Evolutionary conservation across 1,140 invertebrate genomes (phyloP).

Genomic region (Leucophenga varia): DNA sequence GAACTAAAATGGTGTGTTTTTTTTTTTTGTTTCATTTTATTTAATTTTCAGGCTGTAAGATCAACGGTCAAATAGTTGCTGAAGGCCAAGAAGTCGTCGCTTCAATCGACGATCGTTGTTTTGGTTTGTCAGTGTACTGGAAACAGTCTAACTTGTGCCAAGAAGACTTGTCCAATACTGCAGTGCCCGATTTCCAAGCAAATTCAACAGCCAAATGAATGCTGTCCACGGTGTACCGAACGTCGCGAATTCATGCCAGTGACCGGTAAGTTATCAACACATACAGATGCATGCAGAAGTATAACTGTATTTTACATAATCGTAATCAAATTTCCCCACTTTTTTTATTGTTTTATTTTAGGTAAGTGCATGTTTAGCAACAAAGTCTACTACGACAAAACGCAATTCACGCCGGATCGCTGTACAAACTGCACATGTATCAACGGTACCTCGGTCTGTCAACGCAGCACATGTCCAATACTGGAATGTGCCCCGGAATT

Average conservation of each 20-base stretch:
- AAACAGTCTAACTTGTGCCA: conserved; percentile 76
- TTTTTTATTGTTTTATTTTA: conserved; percentile 31
- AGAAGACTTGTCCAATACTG: conserved; percentile 81
- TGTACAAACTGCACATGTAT: conserved; percentile 82
- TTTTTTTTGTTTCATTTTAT: conserved; percentile 5
- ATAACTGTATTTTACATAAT: background rate
- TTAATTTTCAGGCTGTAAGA: conserved; percentile 67
- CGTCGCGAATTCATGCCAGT: conserved; percentile 59
- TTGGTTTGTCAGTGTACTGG: conserved; percentile 79
- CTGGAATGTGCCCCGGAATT: conserved; percentile 75
- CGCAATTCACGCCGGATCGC: conserved; percentile 63
- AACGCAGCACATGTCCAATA: conserved; percentile 76
- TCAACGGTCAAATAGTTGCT: conserved; percentile 68
- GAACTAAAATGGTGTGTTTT: conserved; percentile 7
- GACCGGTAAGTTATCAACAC: conserved; percentile 55
- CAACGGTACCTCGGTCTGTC: conserved; percentile 76
- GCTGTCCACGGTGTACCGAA: conserved; percentile 81
- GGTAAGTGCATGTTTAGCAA: conserved; percentile 71
- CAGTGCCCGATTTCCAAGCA: conserved; percentile 72
- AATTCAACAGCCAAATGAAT: conserved; percentile 69
- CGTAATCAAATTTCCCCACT: too few species aligned
- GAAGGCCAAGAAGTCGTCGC: conserved; percentile 79
- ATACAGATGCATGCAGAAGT: background rate
- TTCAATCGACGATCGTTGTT: conserved; percentile 77
- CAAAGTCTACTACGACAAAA: conserved; percentile 57